phyloP scores from a whole-genome alignment of 2,113 vertebrate species.

The Mus spicilegus region DNA sequence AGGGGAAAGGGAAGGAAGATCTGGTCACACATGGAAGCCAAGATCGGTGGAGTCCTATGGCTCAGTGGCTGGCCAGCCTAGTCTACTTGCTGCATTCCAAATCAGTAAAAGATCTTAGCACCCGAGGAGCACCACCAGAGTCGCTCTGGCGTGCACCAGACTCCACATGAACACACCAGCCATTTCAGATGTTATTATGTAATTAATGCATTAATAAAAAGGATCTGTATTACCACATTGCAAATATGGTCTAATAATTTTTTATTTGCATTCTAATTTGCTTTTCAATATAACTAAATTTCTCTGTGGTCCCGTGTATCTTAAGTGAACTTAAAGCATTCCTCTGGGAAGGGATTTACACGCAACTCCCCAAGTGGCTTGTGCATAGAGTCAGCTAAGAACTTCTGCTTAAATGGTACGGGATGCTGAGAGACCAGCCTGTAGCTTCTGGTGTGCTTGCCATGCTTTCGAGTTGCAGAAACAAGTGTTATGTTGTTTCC shows the following conservation, averaged over 20 bases:
- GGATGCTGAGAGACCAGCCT: not conserved
- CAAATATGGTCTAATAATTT: not conserved
- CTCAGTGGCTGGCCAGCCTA: not conserved
- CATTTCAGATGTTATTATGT: not conserved
- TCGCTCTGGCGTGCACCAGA: not conserved
- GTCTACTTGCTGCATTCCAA: not conserved
- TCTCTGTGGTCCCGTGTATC: not conserved
- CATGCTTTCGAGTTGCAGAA: conserved; percentile 25
- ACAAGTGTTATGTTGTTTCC: conserved; percentile 46
- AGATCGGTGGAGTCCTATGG: not conserved
- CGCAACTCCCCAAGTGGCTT: not conserved
- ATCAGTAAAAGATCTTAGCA: not conserved
- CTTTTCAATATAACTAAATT: not conserved
- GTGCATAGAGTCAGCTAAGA: not conserved
- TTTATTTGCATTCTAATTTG: not conserved
- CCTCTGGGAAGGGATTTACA: not conserved
- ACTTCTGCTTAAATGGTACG: not conserved
- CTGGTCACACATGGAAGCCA: no score
- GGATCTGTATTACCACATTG: not conserved
- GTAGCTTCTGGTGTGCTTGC: conserved; percentile 15
- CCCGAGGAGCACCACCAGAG: no score
- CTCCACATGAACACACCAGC: not conserved
- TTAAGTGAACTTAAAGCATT: not conserved
- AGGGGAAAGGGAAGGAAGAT: no score
- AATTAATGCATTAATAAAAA: not conserved